Evolutionary conservation across 1,140 invertebrate species (phyloP), one percentile per base, ranked within the genome.

Genomic region (Dinoponera quadriceps): DNA sequence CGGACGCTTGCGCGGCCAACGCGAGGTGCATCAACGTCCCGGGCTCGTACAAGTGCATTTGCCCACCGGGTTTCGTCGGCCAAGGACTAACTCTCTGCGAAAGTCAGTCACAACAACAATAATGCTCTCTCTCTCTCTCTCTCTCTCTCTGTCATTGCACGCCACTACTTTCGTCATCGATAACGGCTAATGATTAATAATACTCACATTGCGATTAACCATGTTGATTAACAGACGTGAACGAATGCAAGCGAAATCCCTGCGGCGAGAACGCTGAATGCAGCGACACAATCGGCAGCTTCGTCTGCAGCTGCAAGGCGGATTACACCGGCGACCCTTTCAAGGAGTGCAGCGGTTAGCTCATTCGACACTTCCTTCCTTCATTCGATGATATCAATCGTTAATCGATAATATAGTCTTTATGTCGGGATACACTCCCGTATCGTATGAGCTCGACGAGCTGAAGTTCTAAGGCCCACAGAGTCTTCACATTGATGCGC

Each of bases 201-300:
- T 88, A 83, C 74, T 85, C 86, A 85, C 20, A 51, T 25, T 73
- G 27, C 60, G 38, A 92, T 92, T 89, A 91, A 90, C 87, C 73
- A 33, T 85, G 87, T 92, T 93, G 89, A 92, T 93, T 92, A 92
- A 94, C 95, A 98, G 98, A 98, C 96, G 95, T 98, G 94, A 97
- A 98, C 95, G 98, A 98, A 95, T 98, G 98, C 94, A 95, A 96
- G 92, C 96, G 95, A 94, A 97, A 96, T 93, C 97, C 97, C 44
- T 98, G 98, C 93, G 97, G 97, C 88, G 95, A 95, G 88, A 97
- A 98, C 91, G 97, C 98, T 27, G 94, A 97, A 71, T 99, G 98
- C 93, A 97, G 96, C 85, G 98, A 99, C 93, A 98, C 97, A 25
- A 92, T 97, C 60, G 98, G 98, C 66, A 98, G 97, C 93, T 98